Conservation (phyloP, 2,113 vertebrate species). For the Dasyurus viverrinus region DNA sequence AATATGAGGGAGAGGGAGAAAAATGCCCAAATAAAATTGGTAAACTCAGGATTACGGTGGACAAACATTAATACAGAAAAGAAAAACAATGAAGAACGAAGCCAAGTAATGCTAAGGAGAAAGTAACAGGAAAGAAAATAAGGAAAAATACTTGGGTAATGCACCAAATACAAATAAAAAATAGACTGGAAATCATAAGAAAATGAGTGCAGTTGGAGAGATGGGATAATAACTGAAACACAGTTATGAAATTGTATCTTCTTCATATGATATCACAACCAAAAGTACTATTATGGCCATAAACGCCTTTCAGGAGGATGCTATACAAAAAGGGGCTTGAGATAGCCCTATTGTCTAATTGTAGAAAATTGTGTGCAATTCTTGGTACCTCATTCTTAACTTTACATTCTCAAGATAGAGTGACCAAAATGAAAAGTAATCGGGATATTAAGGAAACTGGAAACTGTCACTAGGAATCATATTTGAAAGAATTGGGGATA, state of each 20-base stretch:
- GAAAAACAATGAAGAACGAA: not conserved
- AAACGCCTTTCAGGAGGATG: not conserved
- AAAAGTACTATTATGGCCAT: not conserved
- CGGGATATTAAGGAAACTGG: not conserved
- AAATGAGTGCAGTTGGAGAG: not conserved
- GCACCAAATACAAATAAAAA: not conserved
- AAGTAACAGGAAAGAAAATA: not conserved
- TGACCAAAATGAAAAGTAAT: not conserved
- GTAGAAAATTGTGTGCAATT: not conserved
- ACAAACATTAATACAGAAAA: slow-evolving; percentile 14
- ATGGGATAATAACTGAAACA: not conserved
- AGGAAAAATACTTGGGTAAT: not conserved
- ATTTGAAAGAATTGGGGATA: not conserved
- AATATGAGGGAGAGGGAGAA: not conserved
- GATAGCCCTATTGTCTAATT: not conserved
- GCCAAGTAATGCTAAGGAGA: not conserved
- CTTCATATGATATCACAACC: not conserved
- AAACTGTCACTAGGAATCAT: not conserved
- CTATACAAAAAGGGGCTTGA: not conserved
- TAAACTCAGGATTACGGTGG: not conserved
- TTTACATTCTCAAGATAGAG: not conserved
- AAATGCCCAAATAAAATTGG: slow-evolving; percentile 28
- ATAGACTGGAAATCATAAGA: slow-evolving; percentile 31
- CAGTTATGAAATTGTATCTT: not conserved
- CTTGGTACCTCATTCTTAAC: not conserved